phyloP scores from a whole-genome alignment of 1,140 invertebrate genomes.

The Drosophila ficusphila region DNA sequence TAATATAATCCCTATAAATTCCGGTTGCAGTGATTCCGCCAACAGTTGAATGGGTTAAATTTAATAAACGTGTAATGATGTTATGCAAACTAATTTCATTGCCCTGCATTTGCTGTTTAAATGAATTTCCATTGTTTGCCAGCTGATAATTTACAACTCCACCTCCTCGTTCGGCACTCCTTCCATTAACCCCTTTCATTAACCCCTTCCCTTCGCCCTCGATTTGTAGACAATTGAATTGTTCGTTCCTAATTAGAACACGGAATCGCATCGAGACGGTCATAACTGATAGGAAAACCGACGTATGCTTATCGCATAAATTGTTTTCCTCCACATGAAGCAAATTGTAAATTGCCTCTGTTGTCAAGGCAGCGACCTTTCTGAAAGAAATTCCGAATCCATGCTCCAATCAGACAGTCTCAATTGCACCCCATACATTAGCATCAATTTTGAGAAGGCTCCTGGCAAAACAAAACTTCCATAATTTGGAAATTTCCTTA shows the following conservation, averaged over 20 bases:
- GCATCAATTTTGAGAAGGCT: conserved; percentile 1
- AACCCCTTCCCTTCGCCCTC: not conserved
- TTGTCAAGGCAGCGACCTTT: conserved; percentile 10
- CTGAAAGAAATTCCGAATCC: not conserved
- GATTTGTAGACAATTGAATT: conserved; percentile 45
- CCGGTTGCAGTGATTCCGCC: not conserved
- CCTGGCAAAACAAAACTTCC: not conserved
- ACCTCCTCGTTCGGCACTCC: not conserved
- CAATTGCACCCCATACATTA: conserved; percentile 29
- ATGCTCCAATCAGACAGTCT: conserved; percentile 20
- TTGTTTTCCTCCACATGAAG: not conserved
- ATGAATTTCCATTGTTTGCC: conserved; percentile 55
- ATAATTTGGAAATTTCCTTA: conserved; percentile 16
- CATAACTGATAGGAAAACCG: conserved; percentile 19
- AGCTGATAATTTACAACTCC: conserved; percentile 45
- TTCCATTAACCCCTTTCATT: not conserved
- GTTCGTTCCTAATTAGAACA: conserved; percentile 35
- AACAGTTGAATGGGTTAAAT: not conserved
- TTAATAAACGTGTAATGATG: conserved; percentile 43
- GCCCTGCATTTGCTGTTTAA: conserved; percentile 43
- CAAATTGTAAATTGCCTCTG: not conserved
- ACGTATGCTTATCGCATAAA: conserved; percentile 10
- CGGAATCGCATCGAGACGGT: not conserved
- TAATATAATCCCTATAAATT: conserved; percentile 15
- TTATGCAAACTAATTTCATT: conserved; percentile 45